Evolutionary conservation across 1,140 invertebrate species (phyloP).

Genomic region (Homarus americanus): DNA sequence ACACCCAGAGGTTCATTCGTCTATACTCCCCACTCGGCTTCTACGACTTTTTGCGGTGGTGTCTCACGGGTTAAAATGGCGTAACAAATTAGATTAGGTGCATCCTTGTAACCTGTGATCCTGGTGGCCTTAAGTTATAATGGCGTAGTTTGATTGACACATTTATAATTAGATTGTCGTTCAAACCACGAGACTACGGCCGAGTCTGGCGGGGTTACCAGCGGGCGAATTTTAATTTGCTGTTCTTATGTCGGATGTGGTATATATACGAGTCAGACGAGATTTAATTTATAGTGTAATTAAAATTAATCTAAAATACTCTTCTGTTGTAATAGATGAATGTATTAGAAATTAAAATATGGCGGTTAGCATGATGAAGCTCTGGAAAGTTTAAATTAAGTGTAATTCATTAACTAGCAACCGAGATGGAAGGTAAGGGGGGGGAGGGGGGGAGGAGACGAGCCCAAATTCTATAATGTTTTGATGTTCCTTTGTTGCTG

Average conservation of each 20-base stretch:
- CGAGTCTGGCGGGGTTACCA: neutral
- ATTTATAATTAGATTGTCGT: conserved; percentile 71
- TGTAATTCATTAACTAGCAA: neutral
- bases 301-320: neutral
- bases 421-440: too few species aligned
- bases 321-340: neutral
- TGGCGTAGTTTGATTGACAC: conserved; percentile 62
- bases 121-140: conserved; percentile 45
- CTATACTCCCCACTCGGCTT: neutral
- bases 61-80: conserved; percentile 23
- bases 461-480: too few species aligned
- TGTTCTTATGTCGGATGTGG: neutral
- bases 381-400: neutral
- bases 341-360: neutral
- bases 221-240: conserved; percentile 6
- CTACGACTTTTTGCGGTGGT: neutral
- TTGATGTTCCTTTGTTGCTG: too few species aligned
- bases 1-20: neutral
- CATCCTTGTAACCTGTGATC: conserved; percentile 36
- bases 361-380: neutral
- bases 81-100: neutral
- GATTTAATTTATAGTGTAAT: neutral
- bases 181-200: conserved; percentile 34
- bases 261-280: neutral
- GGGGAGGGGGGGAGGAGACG: neutral